Evolutionary conservation across 2,888 invertebrate species (phyloP).

Genomic region (Oscheius sp.): DNA sequence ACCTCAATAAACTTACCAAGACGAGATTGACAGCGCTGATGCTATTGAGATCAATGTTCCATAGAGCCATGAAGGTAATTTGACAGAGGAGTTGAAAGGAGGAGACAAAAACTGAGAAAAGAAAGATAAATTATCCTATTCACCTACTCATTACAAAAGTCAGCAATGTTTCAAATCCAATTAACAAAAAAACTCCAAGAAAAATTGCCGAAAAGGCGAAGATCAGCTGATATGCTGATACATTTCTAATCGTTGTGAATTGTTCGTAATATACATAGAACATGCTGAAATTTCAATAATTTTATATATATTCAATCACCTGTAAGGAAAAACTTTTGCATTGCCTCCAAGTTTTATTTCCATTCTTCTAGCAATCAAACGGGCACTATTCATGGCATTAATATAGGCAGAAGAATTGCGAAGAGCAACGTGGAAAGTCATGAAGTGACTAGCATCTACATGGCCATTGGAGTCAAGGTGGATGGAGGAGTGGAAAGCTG

Average conservation of each 20-base stretch:
- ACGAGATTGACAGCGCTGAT: conserved; percentile 93
- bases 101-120: conserved; percentile 75
- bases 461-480: conserved; percentile 43
- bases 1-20: conserved; percentile 77
- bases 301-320: not conserved
- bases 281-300: conserved; percentile 76
- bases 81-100: conserved; percentile 75
- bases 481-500: conserved; percentile 70
- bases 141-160: conserved; percentile 29
- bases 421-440: conserved; percentile 88
- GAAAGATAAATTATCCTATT: not conserved
- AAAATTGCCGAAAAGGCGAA: conserved; percentile 90
- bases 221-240: conserved; percentile 85
- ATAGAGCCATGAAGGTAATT: conserved; percentile 89
- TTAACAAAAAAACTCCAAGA: conserved; percentile 78
- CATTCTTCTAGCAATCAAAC: conserved; percentile 78
- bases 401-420: conserved; percentile 85
- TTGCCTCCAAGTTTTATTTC: conserved; percentile 78
- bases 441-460: conserved; percentile 81
- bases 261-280: conserved; percentile 96
- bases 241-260: conserved; percentile 85
- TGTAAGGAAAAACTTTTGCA: conserved; percentile 85
- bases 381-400: conserved; percentile 79
- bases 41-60: conserved; percentile 90
- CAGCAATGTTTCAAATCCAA: conserved; percentile 84